Evolutionary conservation across 2,113 vertebrate species (phyloP).

Genomic region (Noctilio leporinus): DNA sequence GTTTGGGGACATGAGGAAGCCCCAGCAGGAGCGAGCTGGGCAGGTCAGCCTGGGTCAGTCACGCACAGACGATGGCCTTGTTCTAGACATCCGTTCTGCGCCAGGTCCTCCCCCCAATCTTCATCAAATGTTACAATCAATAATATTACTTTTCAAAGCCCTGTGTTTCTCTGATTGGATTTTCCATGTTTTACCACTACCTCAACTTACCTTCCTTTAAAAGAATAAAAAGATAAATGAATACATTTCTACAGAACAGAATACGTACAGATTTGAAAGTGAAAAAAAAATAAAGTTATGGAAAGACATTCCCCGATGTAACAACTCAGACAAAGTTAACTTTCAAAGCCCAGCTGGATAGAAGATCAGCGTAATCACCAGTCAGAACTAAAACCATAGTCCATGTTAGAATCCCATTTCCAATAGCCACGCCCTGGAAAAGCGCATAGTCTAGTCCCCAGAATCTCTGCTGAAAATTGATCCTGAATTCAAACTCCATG

Average conservation of each 20-base stretch:
- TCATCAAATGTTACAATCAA: not conserved
- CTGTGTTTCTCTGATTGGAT: not conserved
- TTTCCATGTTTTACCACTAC: not conserved
- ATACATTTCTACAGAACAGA: not conserved
- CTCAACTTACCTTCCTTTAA: not conserved
- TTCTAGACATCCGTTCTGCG: too few relatives aligned
- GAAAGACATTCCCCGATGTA: not conserved
- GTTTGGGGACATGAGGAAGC: not conserved
- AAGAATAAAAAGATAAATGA: not conserved
- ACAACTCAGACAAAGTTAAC: not conserved
- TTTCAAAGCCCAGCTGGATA: not conserved
- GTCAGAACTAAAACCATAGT: not conserved
- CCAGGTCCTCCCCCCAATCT: not conserved
- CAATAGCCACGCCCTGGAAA: not conserved
- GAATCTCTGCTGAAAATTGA: too few relatives aligned
- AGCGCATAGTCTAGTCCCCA: not conserved
- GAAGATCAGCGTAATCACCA: not conserved
- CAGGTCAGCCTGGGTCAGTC: not conserved
- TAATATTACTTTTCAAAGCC: not conserved
- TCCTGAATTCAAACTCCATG: too few relatives aligned
- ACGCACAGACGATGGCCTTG: too few relatives aligned
- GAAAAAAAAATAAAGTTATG: not conserved
- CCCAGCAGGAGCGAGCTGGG: too few relatives aligned
- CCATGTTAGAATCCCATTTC: fast-evolving
- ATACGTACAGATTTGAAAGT: not conserved